Evolutionary conservation across 2,113 vertebrate species (phyloP).

Genomic region (Cervus canadensis): DNA sequence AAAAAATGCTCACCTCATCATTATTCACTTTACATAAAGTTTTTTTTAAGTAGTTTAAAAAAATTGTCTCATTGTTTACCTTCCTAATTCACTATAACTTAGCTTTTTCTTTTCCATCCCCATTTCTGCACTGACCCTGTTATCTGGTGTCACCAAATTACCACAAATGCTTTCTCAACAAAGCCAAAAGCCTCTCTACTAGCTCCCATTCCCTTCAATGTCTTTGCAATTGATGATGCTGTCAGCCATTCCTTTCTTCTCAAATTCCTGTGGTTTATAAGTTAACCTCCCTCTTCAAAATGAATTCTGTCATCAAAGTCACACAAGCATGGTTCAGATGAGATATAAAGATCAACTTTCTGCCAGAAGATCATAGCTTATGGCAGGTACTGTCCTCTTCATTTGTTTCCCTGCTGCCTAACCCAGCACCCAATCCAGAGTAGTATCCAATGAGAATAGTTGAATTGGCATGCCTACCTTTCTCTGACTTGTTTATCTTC

Average conservation of each 20-base stretch:
- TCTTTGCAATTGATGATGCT: background rate
- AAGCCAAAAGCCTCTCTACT: background rate
- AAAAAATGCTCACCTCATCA: background rate
- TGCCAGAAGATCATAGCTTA: background rate
- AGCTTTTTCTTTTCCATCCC: background rate
- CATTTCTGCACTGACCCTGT: background rate
- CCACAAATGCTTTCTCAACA: background rate
- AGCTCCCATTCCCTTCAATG: background rate
- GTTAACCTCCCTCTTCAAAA: background rate
- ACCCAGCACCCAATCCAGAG: background rate
- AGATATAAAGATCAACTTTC: background rate
- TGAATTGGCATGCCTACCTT: background rate
- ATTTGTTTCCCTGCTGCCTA: background rate
- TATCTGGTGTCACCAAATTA: background rate
- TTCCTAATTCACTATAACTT: background rate
- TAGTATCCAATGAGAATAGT: background rate
- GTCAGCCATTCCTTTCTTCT: background rate
- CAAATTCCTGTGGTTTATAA: background rate
- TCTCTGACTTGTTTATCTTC: background rate
- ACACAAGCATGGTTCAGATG: background rate
- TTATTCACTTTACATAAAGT: background rate
- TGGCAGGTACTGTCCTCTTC: background rate
- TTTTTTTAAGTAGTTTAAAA: background rate
- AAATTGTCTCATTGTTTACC: background rate
- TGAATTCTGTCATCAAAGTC: background rate